Base-by-base conservation (phyloP, 1,140 invertebrate genomes). In the Antheraea mylitta region DNA sequence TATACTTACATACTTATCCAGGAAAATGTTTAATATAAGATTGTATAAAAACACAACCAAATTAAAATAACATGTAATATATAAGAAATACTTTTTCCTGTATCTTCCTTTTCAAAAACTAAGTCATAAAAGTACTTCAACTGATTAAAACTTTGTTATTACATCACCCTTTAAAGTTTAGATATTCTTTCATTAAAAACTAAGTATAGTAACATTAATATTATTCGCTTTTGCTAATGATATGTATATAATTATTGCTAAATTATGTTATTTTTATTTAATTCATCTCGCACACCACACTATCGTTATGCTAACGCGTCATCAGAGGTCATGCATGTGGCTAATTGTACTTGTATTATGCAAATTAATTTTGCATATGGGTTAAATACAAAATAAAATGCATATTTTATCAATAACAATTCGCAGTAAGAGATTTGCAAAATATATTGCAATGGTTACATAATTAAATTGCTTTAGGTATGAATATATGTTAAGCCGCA, bases 271-370 rank as follows among this genome's bases (percentile, higher is more conserved):
- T 18, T 59, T 22, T 9, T 22, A 19, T 61, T 8, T 61, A 13
- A 61, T 3, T 61, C 19, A 13, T 19, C 59, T 61, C 59, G 19
- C 19, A 61, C 59, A 61, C 59, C 59, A 61, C 59, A 18, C 59
- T 30, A 61, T 30, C 3, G 18, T 42, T 10, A 42, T 42, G 38
- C 38, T 42, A 42, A 10, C 7, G 38, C 38, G 11, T 53, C 45
- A 53, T 53, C 16, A 13, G 13, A 53, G 0, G 45, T 53, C 16
- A 53, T 16, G 45, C 45, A 53, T 53, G 45, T n/a, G 45, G 45
- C 45, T 53, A 53, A 53, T 53, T 2, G 13, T 53, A 53, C 11
- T 53, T 16, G 16, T 16, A 16, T 53, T 53, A 53, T 53, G 45
- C 45, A 53, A 53, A 53, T 16, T 13, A 16, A 30, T 30, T 42